Evolutionary conservation across 2,113 vertebrate genomes (phyloP), one percentile per base, ranked within the genome.

Genomic region (Tiliqua scincoides): DNA sequence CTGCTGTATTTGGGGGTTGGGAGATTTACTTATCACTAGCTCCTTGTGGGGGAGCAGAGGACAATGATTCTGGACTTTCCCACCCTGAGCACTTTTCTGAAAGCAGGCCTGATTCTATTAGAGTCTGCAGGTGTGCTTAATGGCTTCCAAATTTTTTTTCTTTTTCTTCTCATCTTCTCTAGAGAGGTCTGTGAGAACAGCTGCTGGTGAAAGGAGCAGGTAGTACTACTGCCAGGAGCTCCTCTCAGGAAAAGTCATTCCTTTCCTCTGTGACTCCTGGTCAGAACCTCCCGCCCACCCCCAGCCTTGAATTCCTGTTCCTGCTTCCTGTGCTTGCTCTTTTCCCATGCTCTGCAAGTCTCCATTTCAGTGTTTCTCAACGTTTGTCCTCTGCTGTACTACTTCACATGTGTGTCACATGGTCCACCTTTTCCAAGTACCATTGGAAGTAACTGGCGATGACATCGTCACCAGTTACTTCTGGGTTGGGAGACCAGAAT

Each of bases 171-270:
- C n/a, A n/a, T 87, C 77, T 74, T 89, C 80, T 89, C 75, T 70
- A 85, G 89, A 85, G 79, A n/a, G 88, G 88, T 20, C 74, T 91
- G 32, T 62, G 65, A 78, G 88, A 92, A 85, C 87, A 92, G 92
- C 91, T 92, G 91, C 86, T 92, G 75, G 76, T 52, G 68, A 82
- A 87, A 73, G 71, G 83, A 91, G 77, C 93, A 93, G 85, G 91
- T 93, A 87, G 93, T 90, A 78, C 70, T 8, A 67, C 70, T 87
- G 87, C 86, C 52, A 86, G 83, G 43, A 68, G 65, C 25, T 80
- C 79, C 82, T 85, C 84, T 81, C 48, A 72, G 72, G 84, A 83
- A 87, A 88, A 68, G 18, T 82, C 30, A 63, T 74, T 74, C 32
- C 32, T 9, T 65, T n/a, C 61, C 79, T n/a, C 48, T 82, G 62